Evolutionary conservation across 2,797 vertebrate genomes (phyloP), one percentile per base, ranked within the genome.

Genomic region (Arctocebus calabarensis): DNA sequence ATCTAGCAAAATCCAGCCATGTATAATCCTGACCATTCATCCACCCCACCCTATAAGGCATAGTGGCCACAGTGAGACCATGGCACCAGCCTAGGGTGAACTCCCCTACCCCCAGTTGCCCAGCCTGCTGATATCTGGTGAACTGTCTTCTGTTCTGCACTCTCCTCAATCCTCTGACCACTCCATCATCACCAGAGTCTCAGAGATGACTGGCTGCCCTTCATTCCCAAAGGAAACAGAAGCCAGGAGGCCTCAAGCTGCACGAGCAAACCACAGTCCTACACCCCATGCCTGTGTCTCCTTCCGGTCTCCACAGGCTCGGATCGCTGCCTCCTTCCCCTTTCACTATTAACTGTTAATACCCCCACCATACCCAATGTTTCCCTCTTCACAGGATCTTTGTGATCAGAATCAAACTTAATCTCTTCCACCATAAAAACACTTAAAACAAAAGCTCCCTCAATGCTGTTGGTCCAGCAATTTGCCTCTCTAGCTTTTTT

Each of bases 21-120:
- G 8, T 19, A 64, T 25, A 25, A 40, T n/a, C 43, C 55, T 82
- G 48, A 78, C 25, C 43, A 25, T 37, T 25, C 5, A 7, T 22
- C 57, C 57, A 32, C 22, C 81, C 71, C 43, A 61, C 57, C 16
- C 55, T 13, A 32, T 3, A 37, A 84, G 52, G 3, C n/a, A 27
- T 23, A n/a, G 48, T 45, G 23, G 7, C 5, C 68, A 8, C 14
- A 5, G 32, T 0, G 62, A 64, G 37, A 1, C 22, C 2, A 0
- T 0, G 71, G 25, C 71, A 40, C 40, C 71, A 73, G 40, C 25
- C 40, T 8, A 2, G 37, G 71, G 40, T 55, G 19, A 48, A 77
- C 34, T 34, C 27, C 4, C 29, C 29, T 17, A 19, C 32, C 64
- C 37, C 27, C 13, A 16, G 2, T 45, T 17, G 11, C 64, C n/a